phyloP scores from a whole-genome alignment of 2,113 vertebrate genomes.

The Odocoileus virginianus region DNA sequence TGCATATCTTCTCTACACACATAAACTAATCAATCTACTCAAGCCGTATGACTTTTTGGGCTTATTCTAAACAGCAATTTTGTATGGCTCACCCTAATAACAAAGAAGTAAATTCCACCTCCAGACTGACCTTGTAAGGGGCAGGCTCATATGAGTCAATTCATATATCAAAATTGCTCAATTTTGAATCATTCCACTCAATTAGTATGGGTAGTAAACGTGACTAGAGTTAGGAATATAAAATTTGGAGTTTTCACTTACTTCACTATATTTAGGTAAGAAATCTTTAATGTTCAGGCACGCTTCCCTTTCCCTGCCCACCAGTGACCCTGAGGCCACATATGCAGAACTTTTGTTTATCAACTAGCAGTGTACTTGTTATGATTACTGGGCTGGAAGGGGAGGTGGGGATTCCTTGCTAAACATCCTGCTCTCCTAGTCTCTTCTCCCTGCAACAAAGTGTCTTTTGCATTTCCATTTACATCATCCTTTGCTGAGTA shows the following conservation, averaged over 20 bases:
- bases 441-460: not conserved
- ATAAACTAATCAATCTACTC: not conserved
- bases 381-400: not conserved
- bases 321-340: not conserved
- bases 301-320: not conserved
- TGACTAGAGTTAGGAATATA: not conserved
- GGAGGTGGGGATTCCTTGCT: not conserved
- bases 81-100: not conserved
- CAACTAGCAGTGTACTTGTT: not conserved
- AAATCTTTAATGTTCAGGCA: not conserved
- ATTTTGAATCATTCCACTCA: not conserved
- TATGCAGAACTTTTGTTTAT: slow-evolving; percentile 17
- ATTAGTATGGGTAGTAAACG: not conserved
- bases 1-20: not conserved
- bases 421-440: slow-evolving; percentile 44
- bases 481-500: slow-evolving; percentile 43
- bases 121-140: not conserved
- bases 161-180: not conserved
- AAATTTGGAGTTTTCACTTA: not conserved
- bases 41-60: not conserved
- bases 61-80: not conserved
- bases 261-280: not conserved
- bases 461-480: slow-evolving; percentile 52
- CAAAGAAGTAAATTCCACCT: not conserved
- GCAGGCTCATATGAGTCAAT: not conserved